Evolutionary conservation across 2,113 vertebrate genomes (phyloP), one percentile per base, ranked within the genome.

Genomic region (Paramisgurnus dabryanus): DNA sequence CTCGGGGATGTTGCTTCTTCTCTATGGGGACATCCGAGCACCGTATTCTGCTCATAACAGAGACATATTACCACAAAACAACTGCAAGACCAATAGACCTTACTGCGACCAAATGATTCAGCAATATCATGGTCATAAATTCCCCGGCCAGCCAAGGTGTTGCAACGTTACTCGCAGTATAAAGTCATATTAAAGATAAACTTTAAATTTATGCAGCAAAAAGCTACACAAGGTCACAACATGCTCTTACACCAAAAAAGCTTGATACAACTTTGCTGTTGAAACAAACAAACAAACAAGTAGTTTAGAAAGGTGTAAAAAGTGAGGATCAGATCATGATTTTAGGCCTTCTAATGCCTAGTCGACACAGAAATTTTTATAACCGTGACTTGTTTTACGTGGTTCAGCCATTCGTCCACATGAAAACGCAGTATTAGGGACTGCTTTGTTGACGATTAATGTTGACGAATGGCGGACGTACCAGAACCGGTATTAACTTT

Each of bases 41-140:
- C 73, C 57, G 49, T 53, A 78, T 45, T 78, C 41, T 18, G 45
- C 61, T 82, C 68, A 58, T 70, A 82, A 77, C 68, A 73, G 50
- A 47, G 68, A 82, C 75, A 61, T 72, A 82, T 82, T 82, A 72
- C 60, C 67, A 66, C 61, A 78, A 18, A 53, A 68, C 45, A 73
- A 68, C 15, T 40, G 47, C 76, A 78, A 82, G 40, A 82, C 41
- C 53, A 82, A 73, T 78, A 17, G 61, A 15, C 39, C 53, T 41
- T 8, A 34, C 39, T 50, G 45, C 22, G 53, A 78, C 73, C 53
- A 61, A 78, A 78, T 82, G 50, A 82, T 73, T 82, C 81, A 78
- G 76, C 81, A 73, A 53, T 73, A 78, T 67, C 27, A 73, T 47
- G 41, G 64, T 18, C 57, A 78, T 67, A 73, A 55, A 78, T 78